Evolutionary conservation across 1,140 invertebrate species (phyloP), one percentile per base, ranked within the genome.

Genomic region (Thaumatotibia leucotreta): DNA sequence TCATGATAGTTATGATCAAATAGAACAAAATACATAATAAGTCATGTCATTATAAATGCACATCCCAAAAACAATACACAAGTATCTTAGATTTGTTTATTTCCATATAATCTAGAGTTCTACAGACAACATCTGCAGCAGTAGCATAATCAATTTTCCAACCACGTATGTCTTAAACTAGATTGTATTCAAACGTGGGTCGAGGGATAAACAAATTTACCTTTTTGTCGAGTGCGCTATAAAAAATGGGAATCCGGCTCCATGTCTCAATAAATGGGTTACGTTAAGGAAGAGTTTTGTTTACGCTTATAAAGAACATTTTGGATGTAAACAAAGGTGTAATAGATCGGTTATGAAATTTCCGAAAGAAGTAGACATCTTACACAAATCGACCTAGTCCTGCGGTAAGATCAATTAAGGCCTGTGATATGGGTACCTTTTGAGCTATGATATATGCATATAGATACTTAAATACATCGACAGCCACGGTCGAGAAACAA

Each of bases 181-280:
- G 52, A 58, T 27, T 27, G 52, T 58, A 27, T 58, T 29, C n/a
- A 29, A 27, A 27, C 52, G 52, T 58, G 52, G 23, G 52, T 58
- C 1, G 52, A 58, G 52, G n/a, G 52, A 58, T 58, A 58, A 58
- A 27, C 52, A 58, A 58, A 58, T 58, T 58, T 31, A 27, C 52
- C 52, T 58, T 58, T 54, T 58, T 58, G 52, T 58, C 27, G 23
- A 8, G 27, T 58, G 5, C n/a, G 52, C 24, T 11, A 31, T 58
- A 58, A 58, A 52, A 58, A 58, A 29, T 14, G 52, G 24, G 52
- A 58, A 58, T 58, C 52, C 11, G 52, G 52, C 5, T 1, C 52
- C 24, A 20, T 24, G 49, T 24, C 22, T 31, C 52, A 24, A 58
- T 58, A 58, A 58, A 58, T 58, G 4, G 52, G 10, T 58, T 58